These are phyloP conservation scores for Dolichopus griseipennis DNA, from an alignment of 2,888 invertebrate species.

Conservation along the genomic window DNA sequence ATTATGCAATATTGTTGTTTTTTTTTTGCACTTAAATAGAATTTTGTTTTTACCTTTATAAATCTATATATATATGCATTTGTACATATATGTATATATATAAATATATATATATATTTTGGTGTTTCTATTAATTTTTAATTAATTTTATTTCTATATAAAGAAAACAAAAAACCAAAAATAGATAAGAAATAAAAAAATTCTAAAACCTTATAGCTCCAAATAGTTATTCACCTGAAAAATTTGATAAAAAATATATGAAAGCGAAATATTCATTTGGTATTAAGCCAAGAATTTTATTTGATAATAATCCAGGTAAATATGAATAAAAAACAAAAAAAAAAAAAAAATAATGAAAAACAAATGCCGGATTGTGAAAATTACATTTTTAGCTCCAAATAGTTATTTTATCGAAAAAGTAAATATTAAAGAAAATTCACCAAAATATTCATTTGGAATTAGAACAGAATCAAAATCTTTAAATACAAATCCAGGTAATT, in stretches of 20 bases:
- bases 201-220: slow-evolving; percentile 33
- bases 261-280: slow-evolving; percentile 42
- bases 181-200: no score
- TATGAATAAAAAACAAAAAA: neutral
- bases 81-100: no score
- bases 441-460: slow-evolving; percentile 42
- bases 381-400: slow-evolving; percentile 33
- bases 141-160: no score
- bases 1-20: no score
- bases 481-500: slow-evolving; percentile 54
- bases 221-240: slow-evolving; percentile 48
- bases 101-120: no score
- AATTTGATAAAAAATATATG: slow-evolving; percentile 47
- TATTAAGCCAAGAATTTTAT: slow-evolving; percentile 37
- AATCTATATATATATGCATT: no score
- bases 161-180: no score
- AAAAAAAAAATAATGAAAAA: no score
- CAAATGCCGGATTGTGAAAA: neutral
- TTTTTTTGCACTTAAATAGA: no score
- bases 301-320: slow-evolving; percentile 14
- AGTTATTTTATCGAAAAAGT: slow-evolving; percentile 49
- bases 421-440: slow-evolving; percentile 42
- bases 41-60: no score
- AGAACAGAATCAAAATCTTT: slow-evolving; percentile 53
- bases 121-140: no score